These are phyloP conservation scores for Sclerodermus sp. DNA, from an alignment of 2,888 invertebrate genomes.

Conservation along the genomic window DNA sequence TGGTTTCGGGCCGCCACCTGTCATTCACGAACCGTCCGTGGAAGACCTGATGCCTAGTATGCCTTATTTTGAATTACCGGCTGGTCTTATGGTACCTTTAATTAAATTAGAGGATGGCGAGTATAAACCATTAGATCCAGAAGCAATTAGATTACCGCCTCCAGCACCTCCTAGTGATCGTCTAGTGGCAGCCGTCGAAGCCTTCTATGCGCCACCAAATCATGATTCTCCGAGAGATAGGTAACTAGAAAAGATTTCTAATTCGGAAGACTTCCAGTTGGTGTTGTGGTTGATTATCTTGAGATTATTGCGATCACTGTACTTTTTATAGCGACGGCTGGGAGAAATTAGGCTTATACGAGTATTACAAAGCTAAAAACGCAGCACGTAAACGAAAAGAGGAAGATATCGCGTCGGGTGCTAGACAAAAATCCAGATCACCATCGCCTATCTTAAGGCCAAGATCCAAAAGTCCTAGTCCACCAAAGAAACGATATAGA, in stretches of 20 bases:
- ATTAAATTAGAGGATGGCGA: constrained; percentile 89
- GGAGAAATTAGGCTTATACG: constrained; percentile 96
- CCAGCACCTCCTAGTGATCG: constrained; percentile 94
- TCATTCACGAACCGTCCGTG: constrained; percentile 58
- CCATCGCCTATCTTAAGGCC: constrained; percentile 81
- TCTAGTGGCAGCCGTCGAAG: constrained; percentile 89
- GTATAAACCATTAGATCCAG: constrained; percentile 88
- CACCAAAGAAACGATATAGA: constrained; percentile 76
- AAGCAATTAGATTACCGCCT: constrained; percentile 87
- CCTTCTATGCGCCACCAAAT: constrained; percentile 92
- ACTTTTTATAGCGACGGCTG: constrained; percentile 81
- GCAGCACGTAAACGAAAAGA: constrained; percentile 86
- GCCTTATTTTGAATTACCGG: constrained; percentile 96
- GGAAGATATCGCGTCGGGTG: constrained; percentile 75
- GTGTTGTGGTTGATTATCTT: too few species aligned
- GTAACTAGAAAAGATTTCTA: constrained; percentile 57
- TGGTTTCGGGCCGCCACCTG: constrained; percentile 65
- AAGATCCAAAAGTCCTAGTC: constrained; percentile 71
- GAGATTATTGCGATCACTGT: background rate
- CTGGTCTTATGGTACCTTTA: constrained; percentile 96
- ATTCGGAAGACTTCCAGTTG: too few species aligned
- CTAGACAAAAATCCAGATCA: constrained; percentile 72
- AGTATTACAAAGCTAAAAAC: constrained; percentile 96
- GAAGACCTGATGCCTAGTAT: constrained; percentile 86
- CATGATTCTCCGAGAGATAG: constrained; percentile 94